These are phyloP conservation scores for Hypocryptadius cinnamomeus DNA, from an alignment of 2,113 vertebrate species.

Conservation along the genomic window DNA sequence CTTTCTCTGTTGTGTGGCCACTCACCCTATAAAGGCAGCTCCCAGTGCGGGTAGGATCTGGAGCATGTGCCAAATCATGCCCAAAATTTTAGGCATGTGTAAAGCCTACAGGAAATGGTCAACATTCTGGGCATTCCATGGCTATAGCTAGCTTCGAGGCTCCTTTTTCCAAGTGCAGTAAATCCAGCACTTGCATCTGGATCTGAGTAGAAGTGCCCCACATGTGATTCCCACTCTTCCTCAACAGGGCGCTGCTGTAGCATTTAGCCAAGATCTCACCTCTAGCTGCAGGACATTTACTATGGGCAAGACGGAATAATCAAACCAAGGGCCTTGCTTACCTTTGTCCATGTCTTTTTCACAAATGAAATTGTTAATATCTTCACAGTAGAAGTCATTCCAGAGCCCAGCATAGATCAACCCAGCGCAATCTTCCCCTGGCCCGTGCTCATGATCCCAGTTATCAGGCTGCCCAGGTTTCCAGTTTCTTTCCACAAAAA, in stretches of 20 bases:
- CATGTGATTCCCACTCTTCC: not conserved
- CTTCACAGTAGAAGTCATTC: slow-evolving; percentile 93
- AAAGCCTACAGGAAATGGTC: not conserved
- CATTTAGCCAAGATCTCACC: not conserved
- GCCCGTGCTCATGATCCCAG: slow-evolving; percentile 79
- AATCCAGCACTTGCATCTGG: not conserved
- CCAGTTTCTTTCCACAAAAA: slow-evolving; percentile 84
- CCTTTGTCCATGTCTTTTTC: slow-evolving; percentile 80
- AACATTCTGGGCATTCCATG: not conserved
- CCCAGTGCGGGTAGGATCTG: not conserved
- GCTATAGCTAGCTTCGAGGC: not conserved
- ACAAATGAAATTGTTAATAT: slow-evolving; percentile 87
- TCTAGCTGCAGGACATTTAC: not conserved
- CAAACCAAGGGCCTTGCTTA: slow-evolving; percentile 37
- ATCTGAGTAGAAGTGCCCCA: not conserved
- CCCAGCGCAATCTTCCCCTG: slow-evolving; percentile 87
- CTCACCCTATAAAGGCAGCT: not conserved
- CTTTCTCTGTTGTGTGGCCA: not conserved
- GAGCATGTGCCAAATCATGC: not conserved
- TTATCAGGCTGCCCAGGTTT: slow-evolving; percentile 91
- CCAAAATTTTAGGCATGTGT: not conserved
- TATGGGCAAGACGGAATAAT: not conserved
- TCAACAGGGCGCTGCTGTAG: not conserved
- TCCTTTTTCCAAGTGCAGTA: not conserved
- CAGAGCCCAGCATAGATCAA: slow-evolving; percentile 82